These are phyloP conservation scores for Lochmaea capreae DNA, from an alignment of 2,888 invertebrate species.

Conservation along the genomic window DNA sequence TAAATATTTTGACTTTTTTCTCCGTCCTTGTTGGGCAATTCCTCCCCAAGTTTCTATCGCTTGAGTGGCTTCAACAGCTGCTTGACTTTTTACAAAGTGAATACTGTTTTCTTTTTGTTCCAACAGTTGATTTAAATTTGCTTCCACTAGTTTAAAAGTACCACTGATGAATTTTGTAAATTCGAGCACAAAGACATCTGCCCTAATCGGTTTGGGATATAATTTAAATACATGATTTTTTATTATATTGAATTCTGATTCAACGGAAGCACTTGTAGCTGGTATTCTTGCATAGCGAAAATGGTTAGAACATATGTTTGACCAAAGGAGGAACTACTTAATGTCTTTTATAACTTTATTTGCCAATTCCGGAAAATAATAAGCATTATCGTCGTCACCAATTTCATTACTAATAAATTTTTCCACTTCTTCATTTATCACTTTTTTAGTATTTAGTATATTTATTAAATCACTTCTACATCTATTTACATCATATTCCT, in stretches of 20 bases:
- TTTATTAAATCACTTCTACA: too few species aligned
- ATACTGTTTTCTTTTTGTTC: neutral
- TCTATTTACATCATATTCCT: too few species aligned
- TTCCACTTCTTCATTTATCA: neutral
- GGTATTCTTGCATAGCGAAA: constrained; percentile 12
- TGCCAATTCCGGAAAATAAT: constrained; percentile 10
- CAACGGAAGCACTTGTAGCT: constrained; percentile 8
- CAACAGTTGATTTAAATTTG: neutral
- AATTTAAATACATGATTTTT: constrained; percentile 20
- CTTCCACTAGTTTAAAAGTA: constrained; percentile 10
- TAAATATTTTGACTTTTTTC: neutral
- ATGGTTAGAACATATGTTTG: neutral
- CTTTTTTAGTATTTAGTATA: too few species aligned
- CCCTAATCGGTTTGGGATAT: constrained; percentile 9
- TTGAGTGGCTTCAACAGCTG: neutral
- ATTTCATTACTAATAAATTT: neutral
- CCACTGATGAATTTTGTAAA: neutral
- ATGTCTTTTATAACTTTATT: neutral
- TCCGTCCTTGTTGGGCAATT: neutral
- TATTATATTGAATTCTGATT: constrained; percentile 6
- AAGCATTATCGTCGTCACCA: constrained; percentile 21
- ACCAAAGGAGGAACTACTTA: constrained; percentile 9
- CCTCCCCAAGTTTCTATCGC: constrained; percentile 19
- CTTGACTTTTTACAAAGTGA: neutral
- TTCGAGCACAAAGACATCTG: constrained; percentile 6